Evolutionary conservation across 2,797 vertebrate species (phyloP).

Genomic region (Tapera naevia): DNA sequence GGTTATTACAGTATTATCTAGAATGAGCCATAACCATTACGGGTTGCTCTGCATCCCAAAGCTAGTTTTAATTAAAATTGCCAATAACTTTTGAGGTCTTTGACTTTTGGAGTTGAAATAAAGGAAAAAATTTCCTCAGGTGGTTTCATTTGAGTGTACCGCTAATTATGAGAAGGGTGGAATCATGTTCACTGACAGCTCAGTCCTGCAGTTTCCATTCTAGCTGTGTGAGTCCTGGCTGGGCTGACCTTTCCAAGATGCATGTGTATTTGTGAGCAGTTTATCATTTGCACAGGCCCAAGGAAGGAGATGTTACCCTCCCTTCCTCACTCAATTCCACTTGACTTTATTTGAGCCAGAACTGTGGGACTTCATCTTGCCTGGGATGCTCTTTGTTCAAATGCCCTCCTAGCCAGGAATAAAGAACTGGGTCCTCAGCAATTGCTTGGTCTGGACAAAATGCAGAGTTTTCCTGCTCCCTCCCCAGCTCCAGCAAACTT

Average conservation of each 20-base stretch:
- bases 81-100: conserved; percentile 16
- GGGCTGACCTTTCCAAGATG: not conserved
- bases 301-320: not conserved
- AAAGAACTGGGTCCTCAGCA: not conserved
- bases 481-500: not conserved
- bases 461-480: not conserved
- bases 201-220: not conserved
- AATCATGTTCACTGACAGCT: not conserved
- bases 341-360: not conserved
- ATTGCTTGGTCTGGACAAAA: not conserved
- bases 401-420: rapidly evolving
- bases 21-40: not conserved
- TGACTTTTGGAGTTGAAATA: conserved; percentile 11
- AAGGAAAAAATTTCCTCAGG: not conserved
- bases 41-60: not conserved
- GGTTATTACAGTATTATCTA: conserved; percentile 32
- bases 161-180: not conserved
- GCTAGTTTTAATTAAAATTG: conserved; percentile 55
- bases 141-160: not conserved
- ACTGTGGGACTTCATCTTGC: not conserved
- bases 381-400: not conserved
- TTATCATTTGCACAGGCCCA: not conserved
- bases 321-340: not conserved
- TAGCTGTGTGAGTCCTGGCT: not conserved
- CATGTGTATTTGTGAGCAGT: not conserved